Evolutionary conservation across 2,888 invertebrate genomes (phyloP), one percentile per base, ranked within the genome.

Genomic region (Prosopocoilus inquinatus): DNA sequence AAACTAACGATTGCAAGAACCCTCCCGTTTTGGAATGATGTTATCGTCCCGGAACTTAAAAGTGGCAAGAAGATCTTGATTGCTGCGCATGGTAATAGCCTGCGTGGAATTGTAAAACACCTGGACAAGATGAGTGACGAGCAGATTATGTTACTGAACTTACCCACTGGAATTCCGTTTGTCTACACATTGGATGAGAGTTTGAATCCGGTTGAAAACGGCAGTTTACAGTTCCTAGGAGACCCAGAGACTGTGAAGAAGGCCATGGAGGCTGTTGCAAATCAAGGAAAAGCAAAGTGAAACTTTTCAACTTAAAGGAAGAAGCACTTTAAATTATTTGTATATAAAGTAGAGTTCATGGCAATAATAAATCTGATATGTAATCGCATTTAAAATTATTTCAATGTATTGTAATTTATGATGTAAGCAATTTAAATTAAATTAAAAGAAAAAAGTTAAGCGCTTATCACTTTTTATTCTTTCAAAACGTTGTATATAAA

Each of bases 71-170:
- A 79, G 20, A 87, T 94, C 55, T 83, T 94, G 50, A 90, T 94
- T 69, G 93, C 92, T 46, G 91, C 93, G 35, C 94, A 94, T 72
- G 94, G 94, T 36, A 94, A 94, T 76, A 92, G 92, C 71, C 83
- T 93, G 46, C 81, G 94, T 67, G 93, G 93, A 58, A 90, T 94
- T 66, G 91, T 94, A 2, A 94, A 93, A 77, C 90, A 93, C 80
- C 85, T 92, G 69, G 91, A 92, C 75, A 69, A 81, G 57, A 79
- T 91, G 67, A 82, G 83, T 41, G 87, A 89, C 68, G 85, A 85
- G 36, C 83, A 84, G 54, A 90, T 91, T 47, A 88, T 89, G 84
- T 82, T 82, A 57, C 77, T 90, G 52, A 91, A 91, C 74, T 80
- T 91, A 51, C 90, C 90, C 1, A 90, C 90, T 58, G 89, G 90